Evolutionary conservation across 2,797 vertebrate species (phyloP).

Genomic region (Paguma larvata): DNA sequence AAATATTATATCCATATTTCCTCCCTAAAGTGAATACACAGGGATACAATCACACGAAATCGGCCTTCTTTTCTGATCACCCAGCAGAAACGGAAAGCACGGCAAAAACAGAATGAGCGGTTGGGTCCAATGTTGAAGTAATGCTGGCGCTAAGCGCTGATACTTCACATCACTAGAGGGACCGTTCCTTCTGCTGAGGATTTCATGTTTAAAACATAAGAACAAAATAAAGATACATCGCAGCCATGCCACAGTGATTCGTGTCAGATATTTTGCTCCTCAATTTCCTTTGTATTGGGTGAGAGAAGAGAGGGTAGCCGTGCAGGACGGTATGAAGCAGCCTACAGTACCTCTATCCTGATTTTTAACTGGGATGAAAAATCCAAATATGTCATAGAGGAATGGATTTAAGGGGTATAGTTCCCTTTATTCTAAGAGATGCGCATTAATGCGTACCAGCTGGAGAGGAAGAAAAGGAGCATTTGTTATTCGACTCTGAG

Average conservation of each 20-base stretch:
- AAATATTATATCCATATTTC: background rate
- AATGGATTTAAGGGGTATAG: background rate
- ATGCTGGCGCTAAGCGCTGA: background rate
- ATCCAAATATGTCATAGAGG: background rate
- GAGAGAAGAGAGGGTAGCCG: background rate
- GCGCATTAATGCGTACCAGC: slow-evolving; percentile 73
- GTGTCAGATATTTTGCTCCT: background rate
- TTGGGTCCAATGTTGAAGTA: background rate
- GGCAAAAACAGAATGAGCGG: background rate
- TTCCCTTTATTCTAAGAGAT: slow-evolving; percentile 53
- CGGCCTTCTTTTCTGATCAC: background rate
- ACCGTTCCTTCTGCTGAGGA: background rate
- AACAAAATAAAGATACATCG: slow-evolving; percentile 37
- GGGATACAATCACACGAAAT: background rate
- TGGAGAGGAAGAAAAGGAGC: slow-evolving; percentile 65
- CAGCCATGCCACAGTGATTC: background rate
- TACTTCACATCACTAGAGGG: background rate
- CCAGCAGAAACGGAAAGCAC: background rate
- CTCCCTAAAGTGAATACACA: background rate
- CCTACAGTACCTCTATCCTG: background rate
- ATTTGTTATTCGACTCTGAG: slow-evolving; percentile 6
- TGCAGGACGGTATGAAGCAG: background rate
- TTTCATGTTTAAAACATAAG: slow-evolving; percentile 71
- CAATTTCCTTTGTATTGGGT: slow-evolving; percentile 32
- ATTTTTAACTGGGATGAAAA: slow-evolving; percentile 42